Evolutionary conservation across 1,140 invertebrate genomes (phyloP), one percentile per base, ranked within the genome.

Genomic region (Brachionus calyciflorus): DNA sequence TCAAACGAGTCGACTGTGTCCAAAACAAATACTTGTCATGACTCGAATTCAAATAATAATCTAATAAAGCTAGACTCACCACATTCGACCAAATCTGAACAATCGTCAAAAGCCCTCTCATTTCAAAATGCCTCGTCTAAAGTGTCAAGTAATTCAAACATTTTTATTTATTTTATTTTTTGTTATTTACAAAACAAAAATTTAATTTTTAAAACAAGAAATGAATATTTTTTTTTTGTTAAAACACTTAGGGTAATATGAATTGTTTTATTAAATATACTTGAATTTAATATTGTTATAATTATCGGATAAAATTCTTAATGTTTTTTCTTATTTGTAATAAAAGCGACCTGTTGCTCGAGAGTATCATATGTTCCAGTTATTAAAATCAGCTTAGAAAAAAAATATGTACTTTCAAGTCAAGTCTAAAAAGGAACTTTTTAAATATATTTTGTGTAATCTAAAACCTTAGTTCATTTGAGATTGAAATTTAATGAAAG

Each of bases 111-210:
- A 65, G 60, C 60, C 24, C 60, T 65, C 24, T 65, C 60, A 44
- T 65, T 65, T 65, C 60, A 65, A 65, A 65, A 65, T 44, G 60
- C 60, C 10, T 65, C 60, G 40, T 41, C 60, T 10, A 65, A 65
- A 65, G 60, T 65, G 60, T 65, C 60, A 65, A 65, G 60, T 65
- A 65, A 65, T 46, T 46, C 14, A 7, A 14, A 46, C 14, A 10
- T 28, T 24, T 44, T 28, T 41, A 19, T 65, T 65, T 9, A 10
- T 28, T 44, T 2, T 33, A 12, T 60, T 44, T n/a, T n/a, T n/a
- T n/a, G n/a, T n/a, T n/a, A n/a, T n/a, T n/a, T n/a, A n/a, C n/a
- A n/a, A n/a, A n/a, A n/a, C n/a, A n/a, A 44, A 65, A 41, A 65
- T 24, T 46, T 46, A 14, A 3, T 46, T 14, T 14, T 14, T 44